phyloP scores from a whole-genome alignment of 2,888 invertebrate genomes.

The Ditula angustiorana region DNA sequence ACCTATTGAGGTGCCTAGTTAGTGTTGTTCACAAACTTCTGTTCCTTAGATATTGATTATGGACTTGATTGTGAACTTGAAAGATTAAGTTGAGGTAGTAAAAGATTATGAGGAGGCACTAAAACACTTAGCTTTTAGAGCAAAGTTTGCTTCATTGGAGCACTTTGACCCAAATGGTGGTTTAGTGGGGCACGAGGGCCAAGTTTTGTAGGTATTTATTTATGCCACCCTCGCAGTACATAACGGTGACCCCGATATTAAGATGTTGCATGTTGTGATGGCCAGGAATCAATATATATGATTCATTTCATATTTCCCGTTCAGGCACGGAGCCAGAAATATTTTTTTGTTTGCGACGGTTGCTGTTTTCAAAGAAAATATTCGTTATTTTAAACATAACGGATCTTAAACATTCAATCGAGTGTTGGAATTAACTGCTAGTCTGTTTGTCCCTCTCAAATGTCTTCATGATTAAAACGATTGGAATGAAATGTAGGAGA shows the following conservation, averaged over 20 bases:
- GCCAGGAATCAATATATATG: conserved; percentile 28
- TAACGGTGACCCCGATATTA: conserved; percentile 20
- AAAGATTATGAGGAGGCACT: conserved; percentile 1
- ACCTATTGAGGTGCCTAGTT: neutral
- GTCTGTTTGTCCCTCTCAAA: no score
- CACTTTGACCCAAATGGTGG: conserved; percentile 22
- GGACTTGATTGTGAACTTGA: neutral
- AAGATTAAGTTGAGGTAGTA: conserved; percentile 5
- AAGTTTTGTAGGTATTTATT: conserved; percentile 18
- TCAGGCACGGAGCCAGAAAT: conserved; percentile 29
- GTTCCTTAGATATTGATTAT: neutral
- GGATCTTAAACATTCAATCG: no score
- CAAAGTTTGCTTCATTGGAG: conserved; percentile 3
- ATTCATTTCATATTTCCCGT: conserved; percentile 24
- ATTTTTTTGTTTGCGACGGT: conserved; percentile 15
- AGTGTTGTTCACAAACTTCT: neutral
- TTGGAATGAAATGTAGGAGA: no score
- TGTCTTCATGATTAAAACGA: no score
- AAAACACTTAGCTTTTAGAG: conserved; percentile 16
- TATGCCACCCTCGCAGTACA: conserved; percentile 10
- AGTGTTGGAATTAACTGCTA: no score
- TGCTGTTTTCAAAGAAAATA: conserved; percentile 7
- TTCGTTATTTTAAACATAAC: no score
- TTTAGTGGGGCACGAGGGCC: conserved; percentile 9
- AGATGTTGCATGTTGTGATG: conserved; percentile 32